Percentiles rank a stretch among this genome's conserved stretches.
phyloP scores from a whole-genome alignment of 53 echinoderm and acorn worm genomes.

The Zoroaster sp. region DNA sequence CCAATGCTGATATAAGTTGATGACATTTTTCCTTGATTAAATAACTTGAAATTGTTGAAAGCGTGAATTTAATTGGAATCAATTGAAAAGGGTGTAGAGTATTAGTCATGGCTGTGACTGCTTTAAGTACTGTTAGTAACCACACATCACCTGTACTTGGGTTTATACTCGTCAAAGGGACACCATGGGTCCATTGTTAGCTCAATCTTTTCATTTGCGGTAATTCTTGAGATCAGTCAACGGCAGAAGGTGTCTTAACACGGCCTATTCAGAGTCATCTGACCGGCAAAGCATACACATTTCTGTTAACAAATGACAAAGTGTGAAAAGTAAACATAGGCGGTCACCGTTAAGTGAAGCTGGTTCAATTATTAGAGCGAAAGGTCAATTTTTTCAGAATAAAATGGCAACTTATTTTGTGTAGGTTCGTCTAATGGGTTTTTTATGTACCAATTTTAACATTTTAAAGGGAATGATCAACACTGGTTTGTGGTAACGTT shows the following conservation, averaged over 20 bases:
- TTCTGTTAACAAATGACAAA: neutral
- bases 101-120: conserved; percentile 16
- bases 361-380: neutral
- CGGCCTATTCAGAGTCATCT: neutral
- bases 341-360: too few species aligned
- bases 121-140: neutral
- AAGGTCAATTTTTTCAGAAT: neutral
- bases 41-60: neutral
- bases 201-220: conserved; percentile 5
- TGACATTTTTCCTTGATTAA: conserved; percentile 16
- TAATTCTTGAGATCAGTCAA: conserved; percentile 3
- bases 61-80: neutral
- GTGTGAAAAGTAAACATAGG: conserved; percentile 35
- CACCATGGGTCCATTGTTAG: neutral
- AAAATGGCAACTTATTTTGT: neutral
- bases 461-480: too few species aligned
- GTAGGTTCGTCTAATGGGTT: too few species aligned
- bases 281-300: conserved; percentile 22
- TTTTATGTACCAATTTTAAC: too few species aligned
- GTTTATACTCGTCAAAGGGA: neutral
- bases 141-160: neutral
- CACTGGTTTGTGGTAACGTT: too few species aligned
- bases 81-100: neutral
- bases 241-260: neutral
- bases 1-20: neutral